phyloP scores from a whole-genome alignment of 2,113 vertebrate species.

The Thalassoma bifasciatum region DNA sequence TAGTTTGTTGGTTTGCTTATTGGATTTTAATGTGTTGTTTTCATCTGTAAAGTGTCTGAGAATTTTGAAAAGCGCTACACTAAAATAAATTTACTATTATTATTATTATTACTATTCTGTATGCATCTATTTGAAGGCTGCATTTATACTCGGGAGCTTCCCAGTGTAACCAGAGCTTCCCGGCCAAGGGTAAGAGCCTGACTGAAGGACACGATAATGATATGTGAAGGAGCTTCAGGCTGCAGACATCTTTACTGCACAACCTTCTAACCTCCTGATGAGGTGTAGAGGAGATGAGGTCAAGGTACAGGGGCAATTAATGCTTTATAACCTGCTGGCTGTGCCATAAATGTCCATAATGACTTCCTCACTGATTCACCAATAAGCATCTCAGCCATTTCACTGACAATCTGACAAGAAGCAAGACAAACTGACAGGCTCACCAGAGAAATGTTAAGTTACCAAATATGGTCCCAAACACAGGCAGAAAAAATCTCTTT shows the following conservation, averaged over 20 bases:
- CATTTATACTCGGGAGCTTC: slow-evolving; percentile 15
- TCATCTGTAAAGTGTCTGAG: no score
- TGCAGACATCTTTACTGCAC: background rate
- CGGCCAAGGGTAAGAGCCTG: background rate
- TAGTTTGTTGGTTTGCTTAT: no score
- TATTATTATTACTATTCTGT: no score
- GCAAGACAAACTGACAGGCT: background rate
- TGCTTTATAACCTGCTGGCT: background rate
- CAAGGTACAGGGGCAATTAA: background rate
- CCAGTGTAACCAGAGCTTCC: background rate
- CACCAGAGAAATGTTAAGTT: background rate
- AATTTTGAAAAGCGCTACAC: no score
- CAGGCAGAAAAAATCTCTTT: no score
- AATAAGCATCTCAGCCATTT: background rate
- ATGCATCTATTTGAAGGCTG: background rate
- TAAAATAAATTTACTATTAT: no score
- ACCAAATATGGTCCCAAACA: background rate
- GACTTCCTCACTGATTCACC: background rate
- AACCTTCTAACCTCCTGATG: background rate
- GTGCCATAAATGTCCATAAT: background rate
- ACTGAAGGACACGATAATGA: slow-evolving; percentile 16
- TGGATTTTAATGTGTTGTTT: no score
- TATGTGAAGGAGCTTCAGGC: background rate
- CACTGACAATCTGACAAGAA: background rate
- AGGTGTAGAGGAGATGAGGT: background rate